Percentiles rank a stretch among this genome's conserved stretches.
Conservation (phyloP, 1,140 invertebrate genomes). For the Carposina sasakii region DNA sequence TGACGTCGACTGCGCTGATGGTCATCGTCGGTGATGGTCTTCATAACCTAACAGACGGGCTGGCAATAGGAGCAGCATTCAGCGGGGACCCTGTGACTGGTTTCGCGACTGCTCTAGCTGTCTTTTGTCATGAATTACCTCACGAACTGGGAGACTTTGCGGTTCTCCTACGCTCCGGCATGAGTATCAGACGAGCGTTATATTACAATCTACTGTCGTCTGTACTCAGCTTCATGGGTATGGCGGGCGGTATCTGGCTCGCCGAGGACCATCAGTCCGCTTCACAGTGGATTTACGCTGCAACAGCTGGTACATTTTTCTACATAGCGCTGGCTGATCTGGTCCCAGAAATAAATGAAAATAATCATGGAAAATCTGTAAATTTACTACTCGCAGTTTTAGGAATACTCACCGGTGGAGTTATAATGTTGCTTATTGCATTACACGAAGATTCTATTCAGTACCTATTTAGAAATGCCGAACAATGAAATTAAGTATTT, state of each 20-base stretch:
- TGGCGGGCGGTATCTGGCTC: slow-evolving; percentile 80
- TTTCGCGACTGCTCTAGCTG: slow-evolving; percentile 84
- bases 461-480: slow-evolving; percentile 68
- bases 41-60: slow-evolving; percentile 86
- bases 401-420: slow-evolving; percentile 80
- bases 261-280: slow-evolving; percentile 78
- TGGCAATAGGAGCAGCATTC: slow-evolving; percentile 87
- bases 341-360: slow-evolving; percentile 76
- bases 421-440: slow-evolving; percentile 84
- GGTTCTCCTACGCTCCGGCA: slow-evolving; percentile 82
- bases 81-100: slow-evolving; percentile 80
- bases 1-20: slow-evolving; percentile 81
- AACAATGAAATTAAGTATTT: slow-evolving; percentile 40
- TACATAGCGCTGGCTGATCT: slow-evolving; percentile 88
- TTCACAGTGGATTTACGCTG: slow-evolving; percentile 84
- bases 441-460: slow-evolving; percentile 81
- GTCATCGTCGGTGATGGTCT: slow-evolving; percentile 86
- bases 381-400: slow-evolving; percentile 71
- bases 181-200: slow-evolving; percentile 80
- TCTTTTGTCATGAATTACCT: slow-evolving; percentile 87
- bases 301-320: slow-evolving; percentile 86
- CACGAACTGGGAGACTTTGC: slow-evolving; percentile 90
- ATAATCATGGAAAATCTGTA: slow-evolving; percentile 55
- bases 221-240: slow-evolving; percentile 82
- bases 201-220: slow-evolving; percentile 84